Evolutionary conservation across 2,888 invertebrate species (phyloP), one percentile per base, ranked within the genome.

Genomic region (Rhaphigaster nebulosa): DNA sequence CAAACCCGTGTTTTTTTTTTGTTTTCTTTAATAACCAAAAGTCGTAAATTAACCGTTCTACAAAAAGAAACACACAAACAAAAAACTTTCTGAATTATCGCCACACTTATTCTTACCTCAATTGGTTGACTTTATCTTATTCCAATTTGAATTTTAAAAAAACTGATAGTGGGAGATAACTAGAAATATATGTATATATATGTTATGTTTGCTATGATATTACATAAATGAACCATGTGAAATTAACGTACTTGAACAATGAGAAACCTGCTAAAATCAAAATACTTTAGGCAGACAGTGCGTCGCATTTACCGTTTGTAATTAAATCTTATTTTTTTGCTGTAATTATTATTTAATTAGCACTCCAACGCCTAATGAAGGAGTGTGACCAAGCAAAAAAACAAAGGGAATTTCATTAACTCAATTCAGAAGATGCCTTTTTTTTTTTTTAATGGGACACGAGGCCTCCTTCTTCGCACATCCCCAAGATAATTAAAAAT

Each of bases 221-320:
- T 20, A 70, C 34, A 20, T 70, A 34, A 70, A 20, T 20, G 1
- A 34, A 34, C 15, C 5, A 29, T 38, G 34, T 34, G 20, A 2
- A 20, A 34, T 38, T 18, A 38, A 20, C 18, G 34, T 70, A 20
- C 34, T 34, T 34, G 20, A 34, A 38, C 15, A n/a, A 29, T n/a
- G 65, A n/a, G 29, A 18, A 34, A 29, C 65, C 2, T 70, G 65
- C 65, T 70, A 34, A 18, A 34, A 70, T 70, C 34, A 38, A 70
- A 70, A 70, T 70, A 70, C 70, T 70, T 70, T 5, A 70, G 20
- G 34, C 34, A 70, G 70, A 70, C 70, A n/a, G 84, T 84, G n/a
- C 41, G 84, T 5, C 84, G 84, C 84, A 84, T 84, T 84, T 80
- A 2, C 2, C 10, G 13, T 15, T 45, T 45, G 18, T 76, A 20